These are phyloP conservation scores for Morone chrysops DNA, from an alignment of 2,113 vertebrate genomes.

Conservation along the genomic window DNA sequence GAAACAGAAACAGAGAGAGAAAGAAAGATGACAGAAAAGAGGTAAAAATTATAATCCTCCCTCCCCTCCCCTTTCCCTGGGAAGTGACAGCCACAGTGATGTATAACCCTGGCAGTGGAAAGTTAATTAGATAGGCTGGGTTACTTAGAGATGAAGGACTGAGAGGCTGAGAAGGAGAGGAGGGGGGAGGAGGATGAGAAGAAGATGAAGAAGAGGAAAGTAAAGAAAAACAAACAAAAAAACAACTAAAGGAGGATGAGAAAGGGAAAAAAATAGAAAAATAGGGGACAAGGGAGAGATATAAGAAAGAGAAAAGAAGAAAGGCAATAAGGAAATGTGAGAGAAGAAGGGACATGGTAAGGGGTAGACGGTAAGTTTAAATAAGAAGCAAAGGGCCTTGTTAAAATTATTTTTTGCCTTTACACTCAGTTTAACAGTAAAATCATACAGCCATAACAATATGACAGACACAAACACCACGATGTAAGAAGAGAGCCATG, in stretches of 20 bases:
- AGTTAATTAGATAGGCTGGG: conserved; percentile 86
- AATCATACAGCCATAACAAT: background rate
- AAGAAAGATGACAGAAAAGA: conserved; percentile 59
- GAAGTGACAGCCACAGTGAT: conserved; percentile 83
- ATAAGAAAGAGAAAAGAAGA: background rate
- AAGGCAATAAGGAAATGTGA: background rate
- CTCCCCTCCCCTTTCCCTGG: conserved; percentile 50
- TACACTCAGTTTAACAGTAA: background rate
- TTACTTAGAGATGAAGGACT: conserved; percentile 77
- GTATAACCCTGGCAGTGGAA: conserved; percentile 80
- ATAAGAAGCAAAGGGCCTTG: conserved; percentile 10
- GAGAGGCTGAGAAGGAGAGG: conserved; percentile 38
- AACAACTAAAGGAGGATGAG: conserved; percentile 34
- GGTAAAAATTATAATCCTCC: conserved; percentile 65
- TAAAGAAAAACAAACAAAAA: conserved; percentile 28
- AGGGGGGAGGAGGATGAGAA: conserved; percentile 22
- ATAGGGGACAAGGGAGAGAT: background rate
- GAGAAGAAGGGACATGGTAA: background rate
- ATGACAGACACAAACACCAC: background rate
- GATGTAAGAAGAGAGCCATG: background rate
- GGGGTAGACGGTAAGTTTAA: background rate
- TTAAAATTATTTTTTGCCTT: background rate
- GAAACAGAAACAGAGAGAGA: conserved; percentile 22
- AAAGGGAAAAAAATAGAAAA: conserved; percentile 10
- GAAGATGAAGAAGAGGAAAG: conserved; percentile 30